Evolutionary conservation across 2,113 vertebrate genomes (phyloP), one percentile per base, ranked within the genome.

Genomic region (Falcunculus frontatus): DNA sequence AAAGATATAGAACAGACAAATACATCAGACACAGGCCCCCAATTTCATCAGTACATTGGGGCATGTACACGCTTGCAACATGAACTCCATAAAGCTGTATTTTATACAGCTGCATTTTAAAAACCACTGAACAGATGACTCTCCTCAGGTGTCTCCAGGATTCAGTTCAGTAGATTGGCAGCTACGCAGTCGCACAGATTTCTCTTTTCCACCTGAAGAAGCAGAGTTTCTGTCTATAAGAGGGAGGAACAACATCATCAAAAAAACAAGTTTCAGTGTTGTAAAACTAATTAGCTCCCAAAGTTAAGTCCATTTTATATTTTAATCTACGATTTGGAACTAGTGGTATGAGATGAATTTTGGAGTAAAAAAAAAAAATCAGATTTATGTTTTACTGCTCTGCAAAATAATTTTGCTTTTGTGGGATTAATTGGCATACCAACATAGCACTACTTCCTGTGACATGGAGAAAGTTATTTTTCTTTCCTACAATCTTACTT

Each of bases 161-260:
- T 72, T 97, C 95, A 97, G 91, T 96, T 95, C 89, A 97, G 89
- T 52, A 97, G 93, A 81, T 64, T 96, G 78, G 91, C 86, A 82
- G 94, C 62, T 78, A 97, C 65, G 50, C 96, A 97, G 80, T 96
- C 96, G 1, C 96, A 97, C 52, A 96, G 91, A 81, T 95, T 97
- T 95, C 96, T 96, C 65, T 96, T 97, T 84, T 97, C 96, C 94
- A 97, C 96, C 60, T 97, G 95, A 95, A 97, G 96, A 75, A 97
- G 96, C 89, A 97, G 95, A 64, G 96, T 97, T 95, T 96, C 95
- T 91, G 96, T 97, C 96, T 97, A 6, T 64, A 93, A 87, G 64
- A 92, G 10, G 5, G 10, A n/a, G 35, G 27, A 70, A 92, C 7
- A 96, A 95, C 50, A 94, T 77, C 23, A 84, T 53, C 6, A 64